Evolutionary conservation across 2,888 invertebrate species (phyloP), one percentile per base, ranked within the genome.

Genomic region (Erebia aethiops): DNA sequence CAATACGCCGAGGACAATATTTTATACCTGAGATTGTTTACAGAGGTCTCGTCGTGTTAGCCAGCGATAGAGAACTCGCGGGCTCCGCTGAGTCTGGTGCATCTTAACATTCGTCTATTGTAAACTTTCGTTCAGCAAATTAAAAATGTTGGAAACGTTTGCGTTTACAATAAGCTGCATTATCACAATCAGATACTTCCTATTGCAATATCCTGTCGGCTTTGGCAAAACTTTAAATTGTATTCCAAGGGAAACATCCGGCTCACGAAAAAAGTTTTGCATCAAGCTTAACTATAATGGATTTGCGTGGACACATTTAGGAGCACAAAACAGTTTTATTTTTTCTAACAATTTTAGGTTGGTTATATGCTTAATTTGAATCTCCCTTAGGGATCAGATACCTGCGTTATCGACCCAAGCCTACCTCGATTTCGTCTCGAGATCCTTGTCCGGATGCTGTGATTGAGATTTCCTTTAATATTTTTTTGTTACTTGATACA

Each of bases 21-120:
- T 88, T 88, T 91, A 82, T 92, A 92, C 92, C 92, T 93, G 92
- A 83, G 78, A 73, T 74, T 90, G 84, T 92, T 91, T 90, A 90
- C 87, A 89, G 88, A 90, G 89, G 87, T 84, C 78, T 81, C 82
- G 79, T 81, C 81, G 77, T 81, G 79, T 80, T 78, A 82, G 75
- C 76, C 64, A 77, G 76, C 62, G 70, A 71, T 1, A 21, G 70
- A 65, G 71, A 75, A 74, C 76, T 79, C 78, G 76, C 78, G 78
- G 91, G 90, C 90, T 86, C 92, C 92, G 79, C 70, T 61, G 77
- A 83, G 92, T 92, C 92, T 92, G 85, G 82, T 81, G 79, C 77
- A 78, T 77, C 77, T 78, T 80, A 54, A 82, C 78, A 77, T 78
- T 74, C 76, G 77, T 78, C 60, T 62, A 75, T 75, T 84, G 82